phyloP scores from a whole-genome alignment of 1,140 invertebrate genomes.

The Muscidifurax raptorellus region DNA sequence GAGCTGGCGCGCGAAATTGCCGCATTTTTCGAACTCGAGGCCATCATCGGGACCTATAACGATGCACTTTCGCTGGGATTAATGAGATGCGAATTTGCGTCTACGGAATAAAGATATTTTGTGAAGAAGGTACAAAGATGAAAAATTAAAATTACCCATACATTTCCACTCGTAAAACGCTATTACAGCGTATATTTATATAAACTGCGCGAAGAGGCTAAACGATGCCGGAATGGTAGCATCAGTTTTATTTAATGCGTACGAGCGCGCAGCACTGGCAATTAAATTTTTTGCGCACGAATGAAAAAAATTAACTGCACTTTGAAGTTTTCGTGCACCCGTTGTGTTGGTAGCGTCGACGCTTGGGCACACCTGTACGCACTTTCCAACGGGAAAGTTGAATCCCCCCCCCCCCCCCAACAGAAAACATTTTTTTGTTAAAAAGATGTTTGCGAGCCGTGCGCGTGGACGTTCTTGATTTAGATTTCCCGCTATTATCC shows the following conservation, averaged over 20 bases:
- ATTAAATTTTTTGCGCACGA: conserved; percentile 50
- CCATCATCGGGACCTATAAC: too few relatives aligned
- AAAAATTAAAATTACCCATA: conserved; percentile 25
- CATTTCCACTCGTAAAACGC: conserved; percentile 30
- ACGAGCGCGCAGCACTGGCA: conserved; percentile 28
- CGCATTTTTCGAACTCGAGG: neutral
- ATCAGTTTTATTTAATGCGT: conserved; percentile 50
- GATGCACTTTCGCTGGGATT: neutral
- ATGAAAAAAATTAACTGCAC: conserved; percentile 42
- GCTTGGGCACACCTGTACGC: conserved; percentile 15
- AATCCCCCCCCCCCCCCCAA: neutral
- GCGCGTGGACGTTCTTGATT: too few relatives aligned
- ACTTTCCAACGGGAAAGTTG: conserved; percentile 39
- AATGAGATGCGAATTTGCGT: neutral
- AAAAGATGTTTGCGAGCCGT: conserved; percentile 21
- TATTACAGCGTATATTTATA: conserved; percentile 43
- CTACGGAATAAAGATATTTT: too few relatives aligned
- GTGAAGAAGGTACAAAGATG: conserved; percentile 5
- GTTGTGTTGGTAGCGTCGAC: conserved; percentile 7
- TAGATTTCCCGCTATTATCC: too few relatives aligned
- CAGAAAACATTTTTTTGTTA: conserved; percentile 42
- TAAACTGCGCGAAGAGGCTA: neutral
- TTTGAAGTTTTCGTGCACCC: conserved; percentile 49
- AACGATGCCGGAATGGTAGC: neutral
- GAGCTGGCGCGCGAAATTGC: neutral